Conservation (phyloP, 2,113 vertebrate species). For the Antidorcas marsupialis region DNA sequence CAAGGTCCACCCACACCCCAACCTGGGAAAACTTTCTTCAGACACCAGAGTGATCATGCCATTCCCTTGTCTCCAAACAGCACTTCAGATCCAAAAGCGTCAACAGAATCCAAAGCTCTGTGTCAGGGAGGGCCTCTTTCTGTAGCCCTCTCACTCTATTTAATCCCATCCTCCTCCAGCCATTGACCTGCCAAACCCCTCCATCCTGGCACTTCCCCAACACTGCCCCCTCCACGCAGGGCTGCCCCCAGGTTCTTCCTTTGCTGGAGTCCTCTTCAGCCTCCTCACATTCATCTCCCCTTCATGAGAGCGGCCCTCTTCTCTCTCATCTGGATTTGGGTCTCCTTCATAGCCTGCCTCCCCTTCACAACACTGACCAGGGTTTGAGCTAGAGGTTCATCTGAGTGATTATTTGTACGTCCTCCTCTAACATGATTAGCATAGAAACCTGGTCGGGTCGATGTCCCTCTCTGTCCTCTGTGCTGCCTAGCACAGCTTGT, state of each 20-base stretch:
- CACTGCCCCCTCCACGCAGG: accelerated
- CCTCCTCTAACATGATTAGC: accelerated
- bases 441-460: too few species aligned
- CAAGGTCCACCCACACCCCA: neutral
- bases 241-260: neutral
- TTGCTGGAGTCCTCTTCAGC: accelerated
- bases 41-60: accelerated
- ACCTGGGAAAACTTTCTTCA: neutral
- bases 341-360: neutral
- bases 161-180: neutral
- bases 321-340: accelerated
- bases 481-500: neutral
- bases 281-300: too few species aligned
- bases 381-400: neutral
- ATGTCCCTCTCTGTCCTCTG: neutral
- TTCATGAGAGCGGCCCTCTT: accelerated
- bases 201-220: accelerated
- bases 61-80: neutral
- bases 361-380: neutral
- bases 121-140: neutral
- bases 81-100: neutral
- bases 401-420: neutral
- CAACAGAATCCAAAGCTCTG: neutral
- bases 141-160: neutral
- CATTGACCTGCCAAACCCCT: accelerated